A percentile compares a stretch with the other conserved stretches of the same genome.
Evolutionary conservation across 2,113 vertebrate genomes (phyloP).

Genomic region (Xerus inauris): DNA sequence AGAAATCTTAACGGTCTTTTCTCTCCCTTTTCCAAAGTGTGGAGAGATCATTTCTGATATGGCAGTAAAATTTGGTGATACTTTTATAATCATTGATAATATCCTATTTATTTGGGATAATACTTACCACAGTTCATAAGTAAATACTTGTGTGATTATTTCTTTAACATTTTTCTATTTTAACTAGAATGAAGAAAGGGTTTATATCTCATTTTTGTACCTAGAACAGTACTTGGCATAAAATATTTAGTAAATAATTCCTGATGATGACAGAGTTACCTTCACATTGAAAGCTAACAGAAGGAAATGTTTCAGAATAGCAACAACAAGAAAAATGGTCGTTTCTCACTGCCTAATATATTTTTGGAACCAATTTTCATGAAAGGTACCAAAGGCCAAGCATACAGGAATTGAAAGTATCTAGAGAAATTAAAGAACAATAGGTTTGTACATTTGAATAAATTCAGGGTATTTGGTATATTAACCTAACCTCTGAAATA

Average conservation of each 20-base stretch:
- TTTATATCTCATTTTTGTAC: neutral
- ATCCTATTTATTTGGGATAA: neutral
- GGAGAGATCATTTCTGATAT: neutral
- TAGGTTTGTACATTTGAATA: neutral
- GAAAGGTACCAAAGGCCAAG: neutral
- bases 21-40: neutral
- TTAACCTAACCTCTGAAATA: constrained; percentile 15
- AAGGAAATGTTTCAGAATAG: neutral
- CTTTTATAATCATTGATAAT: neutral
- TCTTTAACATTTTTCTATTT: neutral
- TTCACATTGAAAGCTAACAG: no score
- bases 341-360: constrained; percentile 24
- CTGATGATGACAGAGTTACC: neutral
- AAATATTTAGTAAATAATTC: neutral
- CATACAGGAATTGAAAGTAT: neutral
- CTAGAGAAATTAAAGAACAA: constrained; percentile 47
- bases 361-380: constrained; percentile 16
- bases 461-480: constrained; percentile 10
- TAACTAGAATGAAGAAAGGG: neutral
- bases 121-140: neutral
- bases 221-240: neutral
- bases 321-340: neutral
- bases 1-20: neutral
- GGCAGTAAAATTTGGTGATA: neutral
- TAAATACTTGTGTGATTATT: constrained; percentile 26